Conservation (phyloP, 2,113 vertebrate genomes). For the Datnioides undecimradiatus region DNA sequence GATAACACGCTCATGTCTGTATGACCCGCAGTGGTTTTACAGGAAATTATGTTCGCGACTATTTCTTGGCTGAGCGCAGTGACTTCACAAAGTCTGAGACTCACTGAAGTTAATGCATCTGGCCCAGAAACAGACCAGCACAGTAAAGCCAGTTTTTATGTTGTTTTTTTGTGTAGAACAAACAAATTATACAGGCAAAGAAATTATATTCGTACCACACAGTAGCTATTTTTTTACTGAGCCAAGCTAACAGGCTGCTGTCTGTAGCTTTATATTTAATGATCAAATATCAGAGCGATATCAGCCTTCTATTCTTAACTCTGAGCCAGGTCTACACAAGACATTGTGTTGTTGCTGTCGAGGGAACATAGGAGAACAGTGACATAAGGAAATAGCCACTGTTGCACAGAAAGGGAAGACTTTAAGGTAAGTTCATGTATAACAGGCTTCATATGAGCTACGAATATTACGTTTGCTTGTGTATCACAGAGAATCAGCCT, state of each 20-base stretch:
- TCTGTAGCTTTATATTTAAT: neutral
- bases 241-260: neutral
- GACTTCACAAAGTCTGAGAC: too few species aligned
- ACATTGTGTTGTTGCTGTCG: neutral
- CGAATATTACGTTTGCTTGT: constrained; percentile 29
- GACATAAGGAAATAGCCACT: constrained; percentile 8
- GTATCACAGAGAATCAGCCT: constrained; percentile 24
- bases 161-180: neutral
- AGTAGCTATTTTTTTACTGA: neutral
- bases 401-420: neutral
- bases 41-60: neutral
- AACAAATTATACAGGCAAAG: neutral
- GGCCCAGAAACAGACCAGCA: neutral
- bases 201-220: neutral
- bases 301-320: neutral
- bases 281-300: neutral
- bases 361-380: neutral
- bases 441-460: constrained; percentile 27
- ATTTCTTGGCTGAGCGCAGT: neutral
- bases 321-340: too few species aligned
- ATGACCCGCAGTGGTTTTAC: neutral
- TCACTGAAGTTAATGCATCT: neutral
- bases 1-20: neutral
- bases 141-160: too few species aligned
- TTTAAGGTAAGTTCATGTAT: constrained; percentile 12